Base-by-base conservation (phyloP, 2,797 vertebrate genomes). In the Cyclura pinguis region DNA sequence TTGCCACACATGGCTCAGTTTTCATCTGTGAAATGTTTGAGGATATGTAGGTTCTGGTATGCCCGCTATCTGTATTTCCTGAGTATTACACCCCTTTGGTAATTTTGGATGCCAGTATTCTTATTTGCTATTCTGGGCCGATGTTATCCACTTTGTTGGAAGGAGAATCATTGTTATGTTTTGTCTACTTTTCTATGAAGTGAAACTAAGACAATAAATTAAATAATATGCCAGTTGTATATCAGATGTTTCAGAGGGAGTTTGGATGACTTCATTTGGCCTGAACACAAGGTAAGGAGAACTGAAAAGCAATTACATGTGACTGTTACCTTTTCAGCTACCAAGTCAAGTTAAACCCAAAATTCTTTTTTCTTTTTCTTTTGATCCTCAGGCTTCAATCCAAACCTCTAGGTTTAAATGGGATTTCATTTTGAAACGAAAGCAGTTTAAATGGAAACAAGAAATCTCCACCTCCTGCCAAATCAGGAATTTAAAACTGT, bases 311-410 rank as follows among this genome's bases (percentile, higher is more conserved):
- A 94, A 88, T 62, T 72, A 91, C 93, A 84, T 92, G 59, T 81
- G 85, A 93, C 85, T 85, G 92, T 92, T 92, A 92, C 88, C 52
- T 92, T 94, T 94, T 90, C 90, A 93, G 84, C 77, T 22, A 90
- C 20, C 89, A 89, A 94, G 96, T 84, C 91, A 90, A 91, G 93
- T 90, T 93, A 92, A 96, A 89, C 59, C 88, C 85, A 38, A 7
- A 91, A 93, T 92, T 91, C 62, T 91, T 87, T 92, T 80, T 86
- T 9, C 0, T 85, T 74, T 87, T 95, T 90, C 14, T 84, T 95
- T 95, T 96, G 94, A 96, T 95, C 94, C 89, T 94, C 87, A 92
- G 89, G 87, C 92, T 93, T 94, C 95, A 96, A 92, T 93, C 91
- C 91, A 88, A 92, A 92, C 89, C 93, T 94, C 85, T 91, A 89